Evolutionary conservation across 2,797 vertebrate genomes (phyloP).

Genomic region (Austrolebias charrua): DNA sequence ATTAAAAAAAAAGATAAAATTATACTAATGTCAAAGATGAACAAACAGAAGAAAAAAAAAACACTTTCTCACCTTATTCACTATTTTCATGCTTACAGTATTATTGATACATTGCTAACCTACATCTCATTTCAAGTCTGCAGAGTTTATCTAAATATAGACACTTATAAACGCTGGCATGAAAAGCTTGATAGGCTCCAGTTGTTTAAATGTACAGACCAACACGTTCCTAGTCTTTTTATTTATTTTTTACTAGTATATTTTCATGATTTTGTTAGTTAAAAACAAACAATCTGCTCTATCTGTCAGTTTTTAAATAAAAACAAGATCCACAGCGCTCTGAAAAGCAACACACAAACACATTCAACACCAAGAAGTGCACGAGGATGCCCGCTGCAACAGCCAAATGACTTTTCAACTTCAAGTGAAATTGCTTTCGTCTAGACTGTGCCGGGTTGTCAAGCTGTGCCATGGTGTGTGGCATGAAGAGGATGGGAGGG

Average conservation of each 20-base stretch:
- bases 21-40: constrained; percentile 18
- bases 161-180: no score
- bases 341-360: constrained; percentile 21
- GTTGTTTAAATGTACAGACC: no score
- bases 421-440: constrained; percentile 77
- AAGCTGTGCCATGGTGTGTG: constrained; percentile 77
- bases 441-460: constrained; percentile 73
- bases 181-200: no score
- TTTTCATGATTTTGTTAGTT: no score
- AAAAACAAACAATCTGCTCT: no score
- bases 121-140: no score
- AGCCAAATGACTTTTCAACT: constrained; percentile 72
- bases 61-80: constrained; percentile 1
- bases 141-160: no score
- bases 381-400: constrained; percentile 58
- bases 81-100: constrained; percentile 15
- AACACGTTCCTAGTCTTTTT: no score
- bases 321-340: not conserved
- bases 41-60: constrained; percentile 7
- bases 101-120: not conserved
- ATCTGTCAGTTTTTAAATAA: no score
- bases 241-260: no score
- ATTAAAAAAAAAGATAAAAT: not conserved
- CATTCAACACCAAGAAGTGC: constrained; percentile 33
- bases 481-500: constrained; percentile 67